Base-by-base conservation (phyloP, 2,888 invertebrate species). In the Myopa tessellatipennis region DNA sequence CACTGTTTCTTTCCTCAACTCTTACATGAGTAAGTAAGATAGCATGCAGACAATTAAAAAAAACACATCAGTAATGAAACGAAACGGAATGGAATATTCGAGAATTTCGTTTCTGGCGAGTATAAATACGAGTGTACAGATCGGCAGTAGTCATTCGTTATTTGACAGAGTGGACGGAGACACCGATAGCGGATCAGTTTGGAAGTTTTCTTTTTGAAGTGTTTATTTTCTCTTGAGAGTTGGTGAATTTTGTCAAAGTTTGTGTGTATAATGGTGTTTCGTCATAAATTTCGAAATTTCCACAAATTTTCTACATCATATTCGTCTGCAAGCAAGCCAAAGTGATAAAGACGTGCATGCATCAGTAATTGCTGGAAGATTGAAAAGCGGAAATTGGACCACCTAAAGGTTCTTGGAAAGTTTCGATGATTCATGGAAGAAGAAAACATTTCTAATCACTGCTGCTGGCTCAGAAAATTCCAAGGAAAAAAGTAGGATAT, bases 281-380 rank as follows among this genome's bases (percentile, higher is more conserved):
- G 8, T 18, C 63, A 74, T 50, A 65, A 52, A 34, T 65, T 7
- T 18, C 34, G 16, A 5, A 65, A 65, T 34, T 74, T 52, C n/a
- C 45, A 65, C 10, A 63, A n/a, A 26, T 50, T 45, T n/a, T 45
- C 63, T n/a, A 36, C 74, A 1, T 74, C 50, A 14, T 74, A 65
- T 65, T 74, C 65, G n/a, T 52, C 65, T n/a, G 52, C 63, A 16
- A 74, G 63, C 74, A 74, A 74, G 14, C 65, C 61, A 40, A 74
- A 74, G 74, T 74, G 65, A 74, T 52, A 16, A 1, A 73, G 36
- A 8, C 6, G 3, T 45, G 45, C 10, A 45, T 45, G 10, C 6
- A 45, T 45, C 65, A 16, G 18, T 26, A 12, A 34, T 5, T 50
- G 63, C 74, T 65, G 63, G 12, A 50, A 52, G 4, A 36, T n/a